phyloP scores from a whole-genome alignment of 1,140 invertebrate genomes.

The Heliconius himera region DNA sequence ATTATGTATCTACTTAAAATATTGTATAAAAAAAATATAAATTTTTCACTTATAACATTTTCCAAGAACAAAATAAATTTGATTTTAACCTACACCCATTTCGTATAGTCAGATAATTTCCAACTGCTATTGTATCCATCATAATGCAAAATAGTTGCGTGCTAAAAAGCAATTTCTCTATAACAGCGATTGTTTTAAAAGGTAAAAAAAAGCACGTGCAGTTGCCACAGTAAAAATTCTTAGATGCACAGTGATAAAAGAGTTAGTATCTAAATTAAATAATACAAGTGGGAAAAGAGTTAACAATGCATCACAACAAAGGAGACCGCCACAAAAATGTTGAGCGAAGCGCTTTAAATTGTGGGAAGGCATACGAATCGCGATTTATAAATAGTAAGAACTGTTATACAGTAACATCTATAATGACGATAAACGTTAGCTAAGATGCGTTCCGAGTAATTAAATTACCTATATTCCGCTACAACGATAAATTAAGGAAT shows the following conservation, averaged over 20 bases:
- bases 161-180: background rate
- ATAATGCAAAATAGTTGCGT: background rate
- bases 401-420: slow-evolving; percentile 27
- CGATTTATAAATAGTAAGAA: slow-evolving; percentile 38
- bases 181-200: background rate
- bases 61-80: background rate
- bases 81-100: background rate
- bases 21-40: too few species aligned
- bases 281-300: slow-evolving; percentile 34
- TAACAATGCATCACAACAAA: slow-evolving; percentile 39
- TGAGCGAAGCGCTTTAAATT: slow-evolving; percentile 28
- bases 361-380: slow-evolving; percentile 38
- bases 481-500: slow-evolving; percentile 37
- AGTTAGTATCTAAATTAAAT: slow-evolving; percentile 27
- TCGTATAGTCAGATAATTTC: background rate
- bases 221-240: background rate
- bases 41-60: background rate
- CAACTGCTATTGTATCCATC: background rate
- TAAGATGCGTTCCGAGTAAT: slow-evolving; percentile 35
- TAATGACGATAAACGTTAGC: slow-evolving; percentile 38
- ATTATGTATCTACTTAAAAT: too few species aligned
- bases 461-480: slow-evolving; percentile 39
- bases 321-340: slow-evolving; percentile 37
- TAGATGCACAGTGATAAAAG: slow-evolving; percentile 3
- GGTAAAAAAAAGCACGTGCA: background rate